These are phyloP conservation scores for Gobio occitaniae DNA, from an alignment of 2,797 vertebrate species.

Conservation along the genomic window DNA sequence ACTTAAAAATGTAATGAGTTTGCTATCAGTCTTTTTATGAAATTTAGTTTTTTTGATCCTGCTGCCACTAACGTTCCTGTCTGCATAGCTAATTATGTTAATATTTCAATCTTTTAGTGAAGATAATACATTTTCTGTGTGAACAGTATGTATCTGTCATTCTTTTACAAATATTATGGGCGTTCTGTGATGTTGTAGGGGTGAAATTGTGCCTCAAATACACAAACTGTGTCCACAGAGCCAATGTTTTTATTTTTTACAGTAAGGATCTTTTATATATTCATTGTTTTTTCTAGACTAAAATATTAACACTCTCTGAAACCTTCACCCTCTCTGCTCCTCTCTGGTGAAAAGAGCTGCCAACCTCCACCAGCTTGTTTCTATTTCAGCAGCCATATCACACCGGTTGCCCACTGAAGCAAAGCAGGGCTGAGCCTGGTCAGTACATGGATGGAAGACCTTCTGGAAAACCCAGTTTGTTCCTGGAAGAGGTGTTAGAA, in stretches of 20 bases:
- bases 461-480: too few relatives aligned
- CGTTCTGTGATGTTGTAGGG: neutral
- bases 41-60: neutral
- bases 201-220: neutral
- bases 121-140: neutral
- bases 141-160: neutral
- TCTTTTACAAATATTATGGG: neutral
- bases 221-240: neutral
- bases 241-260: neutral
- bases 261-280: neutral
- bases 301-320: neutral
- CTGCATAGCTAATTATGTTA: neutral
- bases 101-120: neutral
- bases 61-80: neutral
- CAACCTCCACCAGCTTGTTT: neutral
- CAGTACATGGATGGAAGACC: too few relatives aligned
- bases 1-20: neutral
- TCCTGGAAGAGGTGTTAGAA: too few relatives aligned
- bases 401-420: too few relatives aligned
- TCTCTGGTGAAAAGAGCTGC: neutral
- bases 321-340: neutral
- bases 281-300: neutral
- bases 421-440: too few relatives aligned
- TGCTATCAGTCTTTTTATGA: slow-evolving; percentile 5
- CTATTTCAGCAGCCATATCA: neutral